phyloP scores from a whole-genome alignment of 2,113 vertebrate species.

The Nothoprocta perdicaria region DNA sequence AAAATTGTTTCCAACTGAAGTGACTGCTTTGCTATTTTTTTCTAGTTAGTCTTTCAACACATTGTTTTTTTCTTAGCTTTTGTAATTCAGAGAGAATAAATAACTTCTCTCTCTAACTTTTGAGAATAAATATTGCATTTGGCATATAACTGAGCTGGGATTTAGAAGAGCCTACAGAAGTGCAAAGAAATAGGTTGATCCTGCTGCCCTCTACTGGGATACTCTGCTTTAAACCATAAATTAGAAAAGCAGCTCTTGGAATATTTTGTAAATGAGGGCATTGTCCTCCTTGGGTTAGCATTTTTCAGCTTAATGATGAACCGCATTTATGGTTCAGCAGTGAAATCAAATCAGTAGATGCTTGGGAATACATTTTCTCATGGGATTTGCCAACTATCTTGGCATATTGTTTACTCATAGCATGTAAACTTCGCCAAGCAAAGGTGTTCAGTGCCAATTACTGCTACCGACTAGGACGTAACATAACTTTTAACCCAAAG shows the following conservation, averaged over 20 bases:
- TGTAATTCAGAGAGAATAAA: neutral
- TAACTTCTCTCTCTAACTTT: neutral
- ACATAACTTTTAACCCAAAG: neutral
- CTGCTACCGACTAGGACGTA: neutral
- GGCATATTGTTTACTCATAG: neutral
- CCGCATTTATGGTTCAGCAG: neutral
- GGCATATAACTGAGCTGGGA: neutral
- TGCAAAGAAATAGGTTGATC: neutral
- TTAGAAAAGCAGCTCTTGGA: neutral
- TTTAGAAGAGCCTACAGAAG: neutral
- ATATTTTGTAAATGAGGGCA: neutral
- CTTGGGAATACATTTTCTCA: neutral
- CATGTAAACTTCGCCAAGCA: neutral
- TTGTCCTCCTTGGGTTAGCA: neutral
- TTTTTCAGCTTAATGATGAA: neutral
- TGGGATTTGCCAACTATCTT: neutral
- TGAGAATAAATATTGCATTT: neutral
- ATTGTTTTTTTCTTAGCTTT: neutral
- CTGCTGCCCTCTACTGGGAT: slow-evolving; percentile 45
- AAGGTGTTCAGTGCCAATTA: neutral
- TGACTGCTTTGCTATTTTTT: neutral
- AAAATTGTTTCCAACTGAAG: neutral
- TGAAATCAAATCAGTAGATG: neutral
- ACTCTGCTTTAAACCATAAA: neutral
- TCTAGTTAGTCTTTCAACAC: neutral